Base-by-base conservation (phyloP, 2,113 vertebrate species). In the Arenaria interpres region DNA sequence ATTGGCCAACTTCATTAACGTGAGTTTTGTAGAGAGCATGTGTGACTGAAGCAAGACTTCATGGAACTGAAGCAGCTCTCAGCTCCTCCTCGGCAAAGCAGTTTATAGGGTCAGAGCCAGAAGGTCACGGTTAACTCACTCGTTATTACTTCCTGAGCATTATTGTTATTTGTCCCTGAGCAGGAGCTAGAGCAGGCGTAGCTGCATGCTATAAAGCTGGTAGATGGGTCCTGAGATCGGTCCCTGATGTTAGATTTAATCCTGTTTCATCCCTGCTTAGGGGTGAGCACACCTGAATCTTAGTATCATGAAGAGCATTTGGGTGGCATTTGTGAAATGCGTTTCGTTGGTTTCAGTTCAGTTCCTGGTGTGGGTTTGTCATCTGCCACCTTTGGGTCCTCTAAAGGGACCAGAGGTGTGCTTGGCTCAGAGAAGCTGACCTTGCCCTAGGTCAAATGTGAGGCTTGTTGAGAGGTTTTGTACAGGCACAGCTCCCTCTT, bases 1-100 rank as follows among this genome's bases (percentile, higher is more conserved):
- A 81, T 80, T 6, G 0, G 33, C 30, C 9, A 6, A 3, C 30
- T 83, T 60, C 14, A 17, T 69, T 25, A 68, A 7, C 0, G 0
- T 1, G 23, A 54, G 41, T 28, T 84, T 37, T 95, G 68, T 64
- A 43, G 37, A 8, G 37, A 83, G 30, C 3, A 0, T 6, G 8
- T 78, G 64, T 21, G 59, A 19, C 64, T 69, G 66, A 72, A 85
- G 35, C 27, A 21, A 41, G 91, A 64, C 51, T 54, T 66, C 13
- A 14, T 20, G 27, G 56, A 74, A 28, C 15, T 27, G 41, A 76
- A 63, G 72, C 72, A 53, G 54, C 63, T 76, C 46, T 68, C 50
- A 21, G 73, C 60, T 51, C 14, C 88, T 95, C 57, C 50, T 72
- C 0, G 0, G 39, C 28, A 24, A 80, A 75, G 66, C 78, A 18